Conservation (phyloP, 2,797 vertebrate species). For the Malacoctenus gilli region DNA sequence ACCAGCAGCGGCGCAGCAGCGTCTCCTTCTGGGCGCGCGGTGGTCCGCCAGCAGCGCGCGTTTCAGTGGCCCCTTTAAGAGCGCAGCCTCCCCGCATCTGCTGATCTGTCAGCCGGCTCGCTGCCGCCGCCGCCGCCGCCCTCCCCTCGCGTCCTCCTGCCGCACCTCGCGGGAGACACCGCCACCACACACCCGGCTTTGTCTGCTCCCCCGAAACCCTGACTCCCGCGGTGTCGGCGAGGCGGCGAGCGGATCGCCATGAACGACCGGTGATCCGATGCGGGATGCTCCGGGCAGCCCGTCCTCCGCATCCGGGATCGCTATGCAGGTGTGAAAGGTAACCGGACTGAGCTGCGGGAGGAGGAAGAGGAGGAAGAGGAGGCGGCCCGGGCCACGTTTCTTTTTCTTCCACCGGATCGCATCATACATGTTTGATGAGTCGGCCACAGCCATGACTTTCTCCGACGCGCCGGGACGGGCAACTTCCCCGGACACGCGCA, state of each 20-base stretch:
- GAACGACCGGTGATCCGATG: slow-evolving; percentile 21
- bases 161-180: neutral
- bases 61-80: slow-evolving; percentile 69
- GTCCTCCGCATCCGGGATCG: slow-evolving; percentile 1
- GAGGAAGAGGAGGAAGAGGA: neutral
- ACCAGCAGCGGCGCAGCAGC: neutral
- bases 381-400: slow-evolving; percentile 12
- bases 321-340: slow-evolving; percentile 30
- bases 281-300: slow-evolving; percentile 10
- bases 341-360: slow-evolving; percentile 3
- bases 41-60: neutral
- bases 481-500: slow-evolving; percentile 8
- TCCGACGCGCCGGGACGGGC: slow-evolving; percentile 22
- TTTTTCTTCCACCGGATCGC: slow-evolving; percentile 11
- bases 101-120: slow-evolving; percentile 63
- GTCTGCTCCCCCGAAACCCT: no score
- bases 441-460: slow-evolving; percentile 39
- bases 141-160: slow-evolving; percentile 35
- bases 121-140: slow-evolving; percentile 42
- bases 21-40: neutral
- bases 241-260: no score
- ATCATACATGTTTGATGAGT: slow-evolving; percentile 34
- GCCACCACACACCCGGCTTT: slow-evolving; percentile 9
- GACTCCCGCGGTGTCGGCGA: no score
- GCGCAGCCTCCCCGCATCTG: slow-evolving; percentile 39